These are phyloP conservation scores for Halichondria panicea DNA, from an alignment of 37 sponge, comb jelly and placozoan genomes.

Conservation along the genomic window DNA sequence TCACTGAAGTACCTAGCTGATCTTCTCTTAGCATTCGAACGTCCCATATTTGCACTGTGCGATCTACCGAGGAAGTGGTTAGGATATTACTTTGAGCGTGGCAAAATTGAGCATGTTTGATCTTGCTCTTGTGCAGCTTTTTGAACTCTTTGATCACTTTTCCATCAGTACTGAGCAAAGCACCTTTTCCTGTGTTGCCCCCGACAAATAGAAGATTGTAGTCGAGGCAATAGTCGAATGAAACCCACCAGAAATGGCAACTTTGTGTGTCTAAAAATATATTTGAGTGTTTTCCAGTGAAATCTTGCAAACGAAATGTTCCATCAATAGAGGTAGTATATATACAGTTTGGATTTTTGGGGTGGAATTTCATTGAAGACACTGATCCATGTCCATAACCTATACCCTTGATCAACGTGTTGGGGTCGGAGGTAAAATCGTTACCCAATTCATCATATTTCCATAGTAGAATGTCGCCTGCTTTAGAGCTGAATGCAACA, in stretches of 20 bases:
- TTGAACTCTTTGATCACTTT: constrained; percentile 4
- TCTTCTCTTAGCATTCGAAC: constrained; percentile 22
- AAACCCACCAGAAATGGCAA: constrained; percentile 38
- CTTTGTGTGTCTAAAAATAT: constrained; percentile 51
- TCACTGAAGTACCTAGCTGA: not conserved
- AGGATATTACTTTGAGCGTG: constrained; percentile 36
- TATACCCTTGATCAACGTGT: constrained; percentile 34
- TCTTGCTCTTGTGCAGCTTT: constrained; percentile 56
- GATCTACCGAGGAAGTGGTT: constrained; percentile 60
- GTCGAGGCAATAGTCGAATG: constrained; percentile 5
- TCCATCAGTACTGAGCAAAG: constrained; percentile 27
- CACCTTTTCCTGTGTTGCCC: constrained; percentile 38
- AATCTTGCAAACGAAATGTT: constrained; percentile 42
- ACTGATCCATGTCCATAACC: constrained; percentile 63
- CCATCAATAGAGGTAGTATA: constrained; percentile 66
- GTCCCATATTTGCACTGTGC: constrained; percentile 59
- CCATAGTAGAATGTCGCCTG: constrained; percentile 66
- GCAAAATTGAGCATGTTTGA: constrained; percentile 61
- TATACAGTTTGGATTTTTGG: constrained; percentile 15
- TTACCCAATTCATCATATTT: constrained; percentile 11
- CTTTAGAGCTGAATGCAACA: constrained; percentile 58
- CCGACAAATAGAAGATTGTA: constrained; percentile 41
- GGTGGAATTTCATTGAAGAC: constrained; percentile 61
- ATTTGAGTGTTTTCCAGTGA: constrained; percentile 41
- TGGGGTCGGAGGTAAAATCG: not conserved